Conservation (phyloP, 2,888 invertebrate genomes). For the Dolichopus griseipennis region DNA sequence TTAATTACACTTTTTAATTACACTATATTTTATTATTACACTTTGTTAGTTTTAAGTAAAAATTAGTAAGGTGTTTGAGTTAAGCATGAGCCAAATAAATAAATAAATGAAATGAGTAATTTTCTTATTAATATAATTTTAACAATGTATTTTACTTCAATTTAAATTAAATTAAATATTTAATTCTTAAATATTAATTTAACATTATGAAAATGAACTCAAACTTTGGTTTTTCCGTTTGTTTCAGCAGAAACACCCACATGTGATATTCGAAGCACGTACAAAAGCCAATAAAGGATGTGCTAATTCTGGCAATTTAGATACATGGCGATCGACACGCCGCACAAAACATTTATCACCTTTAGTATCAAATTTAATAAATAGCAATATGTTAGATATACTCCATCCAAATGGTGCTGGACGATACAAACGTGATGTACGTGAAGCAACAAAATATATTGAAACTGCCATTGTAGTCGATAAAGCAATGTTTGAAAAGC, state of each 20-base stretch:
- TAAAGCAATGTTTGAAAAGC: conserved; percentile 90
- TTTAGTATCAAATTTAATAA: conserved; percentile 27
- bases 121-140: too few relatives aligned
- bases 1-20: too few relatives aligned
- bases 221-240: conserved; percentile 32
- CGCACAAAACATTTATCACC: conserved; percentile 50
- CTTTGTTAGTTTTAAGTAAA: too few relatives aligned
- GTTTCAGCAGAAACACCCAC: conserved; percentile 93
- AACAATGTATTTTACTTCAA: too few relatives aligned
- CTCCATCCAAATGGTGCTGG: conserved; percentile 41
- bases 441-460: conserved; percentile 87
- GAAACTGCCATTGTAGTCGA: conserved; percentile 94
- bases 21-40: too few relatives aligned
- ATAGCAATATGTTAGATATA: conserved; percentile 30
- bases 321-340: conserved; percentile 57
- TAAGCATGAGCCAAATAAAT: too few relatives aligned
- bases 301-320: conserved; percentile 69
- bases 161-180: too few relatives aligned
- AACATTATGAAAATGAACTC: background rate
- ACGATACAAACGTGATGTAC: conserved; percentile 64
- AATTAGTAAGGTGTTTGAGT: too few relatives aligned
- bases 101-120: too few relatives aligned
- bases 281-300: conserved; percentile 87
- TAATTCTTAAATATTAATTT: too few relatives aligned
- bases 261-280: conserved; percentile 92